phyloP scores from a whole-genome alignment of 2,113 vertebrate genomes.

The Alaudala cheleensis region DNA sequence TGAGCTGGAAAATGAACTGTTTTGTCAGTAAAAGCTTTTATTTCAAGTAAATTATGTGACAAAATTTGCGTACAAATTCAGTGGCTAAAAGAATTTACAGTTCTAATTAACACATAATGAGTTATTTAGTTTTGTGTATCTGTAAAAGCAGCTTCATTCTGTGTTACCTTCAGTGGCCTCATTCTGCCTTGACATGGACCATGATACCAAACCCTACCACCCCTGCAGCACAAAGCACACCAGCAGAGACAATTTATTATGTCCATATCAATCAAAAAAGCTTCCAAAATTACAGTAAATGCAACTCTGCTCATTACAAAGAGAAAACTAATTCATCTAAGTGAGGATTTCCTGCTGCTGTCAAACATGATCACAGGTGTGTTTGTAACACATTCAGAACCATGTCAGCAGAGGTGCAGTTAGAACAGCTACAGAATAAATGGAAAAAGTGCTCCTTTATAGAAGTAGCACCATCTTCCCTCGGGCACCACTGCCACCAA shows the following conservation, averaged over 20 bases:
- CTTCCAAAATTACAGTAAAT: background rate
- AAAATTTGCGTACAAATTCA: background rate
- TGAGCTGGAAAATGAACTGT: background rate
- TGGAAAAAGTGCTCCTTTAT: background rate
- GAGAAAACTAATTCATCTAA: background rate
- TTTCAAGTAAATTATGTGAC: background rate
- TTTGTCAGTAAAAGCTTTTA: background rate
- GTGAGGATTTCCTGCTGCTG: background rate
- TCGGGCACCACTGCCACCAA: conserved; percentile 68
- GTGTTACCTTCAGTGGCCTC: background rate
- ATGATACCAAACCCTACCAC: background rate
- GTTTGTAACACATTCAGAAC: background rate
- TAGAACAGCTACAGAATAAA: background rate
- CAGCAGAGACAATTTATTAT: background rate
- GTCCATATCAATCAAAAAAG: background rate
- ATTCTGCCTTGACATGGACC: background rate
- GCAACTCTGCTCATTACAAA: background rate
- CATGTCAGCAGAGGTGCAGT: background rate
- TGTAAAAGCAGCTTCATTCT: background rate
- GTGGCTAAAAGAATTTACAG: background rate
- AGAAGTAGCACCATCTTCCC: conserved; percentile 84
- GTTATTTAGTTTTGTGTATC: background rate
- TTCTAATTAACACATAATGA: background rate
- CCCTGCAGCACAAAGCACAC: background rate
- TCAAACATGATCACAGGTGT: background rate